Percentiles rank a stretch among this genome's conserved stretches.
Evolutionary conservation across 2,888 invertebrate species (phyloP).

Genomic region (Athalia circularis): DNA sequence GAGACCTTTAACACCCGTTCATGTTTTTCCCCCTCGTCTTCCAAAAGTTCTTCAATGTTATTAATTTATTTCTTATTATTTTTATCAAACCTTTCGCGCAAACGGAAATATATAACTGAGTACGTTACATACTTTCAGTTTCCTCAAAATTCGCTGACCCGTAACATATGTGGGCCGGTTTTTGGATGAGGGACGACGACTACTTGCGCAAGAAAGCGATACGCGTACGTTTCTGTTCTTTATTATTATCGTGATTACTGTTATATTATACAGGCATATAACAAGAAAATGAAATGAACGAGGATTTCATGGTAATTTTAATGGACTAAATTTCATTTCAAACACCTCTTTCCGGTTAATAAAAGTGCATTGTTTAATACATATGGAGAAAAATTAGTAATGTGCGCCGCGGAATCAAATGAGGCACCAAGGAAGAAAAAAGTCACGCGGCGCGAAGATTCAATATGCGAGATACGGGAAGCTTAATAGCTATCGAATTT

Average conservation of each 20-base stretch:
- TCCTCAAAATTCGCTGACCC: constrained; percentile 30
- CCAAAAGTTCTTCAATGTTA: no score
- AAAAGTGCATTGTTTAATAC: background rate
- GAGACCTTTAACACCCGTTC: background rate
- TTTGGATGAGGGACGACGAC: background rate
- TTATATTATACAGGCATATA: background rate
- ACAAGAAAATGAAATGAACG: background rate
- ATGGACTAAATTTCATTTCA: background rate
- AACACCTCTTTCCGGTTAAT: background rate
- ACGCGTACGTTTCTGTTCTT: background rate
- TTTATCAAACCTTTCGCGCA: background rate
- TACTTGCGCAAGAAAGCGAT: constrained; percentile 44
- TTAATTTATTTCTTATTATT: background rate
- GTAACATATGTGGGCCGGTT: constrained; percentile 17
- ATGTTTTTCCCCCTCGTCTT: background rate
- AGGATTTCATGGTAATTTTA: no score
- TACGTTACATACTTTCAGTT: constrained; percentile 18
- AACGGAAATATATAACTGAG: background rate
- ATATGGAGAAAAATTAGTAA: background rate
- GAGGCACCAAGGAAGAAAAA: background rate
- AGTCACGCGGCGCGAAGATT: background rate
- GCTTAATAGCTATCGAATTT: background rate
- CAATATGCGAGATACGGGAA: constrained; percentile 1
- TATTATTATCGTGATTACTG: background rate
- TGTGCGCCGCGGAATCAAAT: background rate